A percentile compares a stretch with the other conserved stretches of the same genome.
Evolutionary conservation across 2,888 invertebrate genomes (phyloP).

Genomic region (Cepaea hortensis): DNA sequence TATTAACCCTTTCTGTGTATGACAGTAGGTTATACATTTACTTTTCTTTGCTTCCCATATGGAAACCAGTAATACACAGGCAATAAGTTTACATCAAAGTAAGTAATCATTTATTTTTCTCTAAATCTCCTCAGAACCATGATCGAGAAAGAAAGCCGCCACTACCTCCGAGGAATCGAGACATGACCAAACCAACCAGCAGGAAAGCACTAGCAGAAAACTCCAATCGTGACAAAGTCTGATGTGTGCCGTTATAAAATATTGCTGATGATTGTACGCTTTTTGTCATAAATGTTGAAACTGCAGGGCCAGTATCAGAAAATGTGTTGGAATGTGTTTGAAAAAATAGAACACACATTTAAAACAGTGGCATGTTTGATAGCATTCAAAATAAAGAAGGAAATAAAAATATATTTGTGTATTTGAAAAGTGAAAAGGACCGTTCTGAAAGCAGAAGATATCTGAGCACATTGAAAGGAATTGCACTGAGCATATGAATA

Average conservation of each 20-base stretch:
- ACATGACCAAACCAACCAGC: conserved; percentile 51
- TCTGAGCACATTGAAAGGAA: not conserved
- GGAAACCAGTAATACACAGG: no score
- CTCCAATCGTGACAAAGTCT: conserved; percentile 56
- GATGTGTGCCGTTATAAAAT: conserved; percentile 21
- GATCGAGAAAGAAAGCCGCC: conserved; percentile 56
- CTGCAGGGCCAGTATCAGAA: not conserved
- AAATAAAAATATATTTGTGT: not conserved
- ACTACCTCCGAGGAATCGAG: conserved; percentile 55
- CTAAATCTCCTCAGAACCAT: conserved; percentile 40
- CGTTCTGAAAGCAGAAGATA: no score
- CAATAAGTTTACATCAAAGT: not conserved
- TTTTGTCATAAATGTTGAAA: not conserved
- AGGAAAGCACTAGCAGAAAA: conserved; percentile 56
- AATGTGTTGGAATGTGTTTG: no score
- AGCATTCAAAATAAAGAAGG: no score
- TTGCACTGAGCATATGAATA: not conserved
- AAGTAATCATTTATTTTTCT: not conserved
- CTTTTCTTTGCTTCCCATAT: no score
- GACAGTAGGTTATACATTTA: no score
- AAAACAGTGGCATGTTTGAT: no score
- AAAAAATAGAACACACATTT: no score
- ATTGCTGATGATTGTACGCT: not conserved
- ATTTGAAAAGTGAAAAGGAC: not conserved
- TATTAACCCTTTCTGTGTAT: no score